A percentile compares a stretch with the other conserved stretches of the same genome.
Conservation (phyloP, 2,113 vertebrate genomes). For the Clupea harengus region DNA sequence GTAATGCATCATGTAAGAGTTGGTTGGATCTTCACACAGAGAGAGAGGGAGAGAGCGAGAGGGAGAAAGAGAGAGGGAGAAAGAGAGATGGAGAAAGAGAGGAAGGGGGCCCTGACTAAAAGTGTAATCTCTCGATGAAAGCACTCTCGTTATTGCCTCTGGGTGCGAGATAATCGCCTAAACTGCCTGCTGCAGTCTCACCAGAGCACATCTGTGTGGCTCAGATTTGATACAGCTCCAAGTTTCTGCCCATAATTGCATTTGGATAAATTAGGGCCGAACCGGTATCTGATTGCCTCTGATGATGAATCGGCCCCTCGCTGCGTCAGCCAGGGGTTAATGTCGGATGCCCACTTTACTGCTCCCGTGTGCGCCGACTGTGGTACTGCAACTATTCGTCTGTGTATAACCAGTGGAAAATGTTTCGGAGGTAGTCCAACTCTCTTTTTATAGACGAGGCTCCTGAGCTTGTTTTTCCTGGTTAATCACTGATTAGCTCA, state of each 20-base stretch:
- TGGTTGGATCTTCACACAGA: neutral
- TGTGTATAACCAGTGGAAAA: slow-evolving; percentile 41
- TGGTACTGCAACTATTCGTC: neutral
- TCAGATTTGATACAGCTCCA: slow-evolving; percentile 2
- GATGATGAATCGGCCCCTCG: slow-evolving; percentile 4
- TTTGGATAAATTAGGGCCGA: slow-evolving; percentile 5
- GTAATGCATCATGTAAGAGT: slow-evolving; percentile 13
- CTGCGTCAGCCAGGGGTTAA: neutral
- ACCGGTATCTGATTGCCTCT: slow-evolving; percentile 4
- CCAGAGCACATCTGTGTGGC: slow-evolving; percentile 8
- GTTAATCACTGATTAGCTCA: slow-evolving; percentile 75
- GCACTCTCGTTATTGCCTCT: slow-evolving; percentile 5
- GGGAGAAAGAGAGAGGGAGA: neutral
- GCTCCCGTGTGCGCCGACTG: neutral
- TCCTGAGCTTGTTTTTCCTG: slow-evolving; percentile 62
- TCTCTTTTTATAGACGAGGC: slow-evolving; percentile 46
- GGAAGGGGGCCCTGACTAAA: neutral
- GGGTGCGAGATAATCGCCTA: slow-evolving; percentile 11
- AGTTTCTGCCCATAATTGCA: slow-evolving; percentile 6
- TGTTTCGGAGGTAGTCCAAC: slow-evolving; percentile 20
- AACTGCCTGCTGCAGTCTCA: neutral
- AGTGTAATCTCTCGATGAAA: slow-evolving; percentile 18
- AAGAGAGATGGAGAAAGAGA: neutral
- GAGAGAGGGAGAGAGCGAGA: neutral
- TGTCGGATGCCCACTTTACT: neutral